Evolutionary conservation across 2,888 invertebrate species (phyloP).

Genomic region (Mystacides longicornis): DNA sequence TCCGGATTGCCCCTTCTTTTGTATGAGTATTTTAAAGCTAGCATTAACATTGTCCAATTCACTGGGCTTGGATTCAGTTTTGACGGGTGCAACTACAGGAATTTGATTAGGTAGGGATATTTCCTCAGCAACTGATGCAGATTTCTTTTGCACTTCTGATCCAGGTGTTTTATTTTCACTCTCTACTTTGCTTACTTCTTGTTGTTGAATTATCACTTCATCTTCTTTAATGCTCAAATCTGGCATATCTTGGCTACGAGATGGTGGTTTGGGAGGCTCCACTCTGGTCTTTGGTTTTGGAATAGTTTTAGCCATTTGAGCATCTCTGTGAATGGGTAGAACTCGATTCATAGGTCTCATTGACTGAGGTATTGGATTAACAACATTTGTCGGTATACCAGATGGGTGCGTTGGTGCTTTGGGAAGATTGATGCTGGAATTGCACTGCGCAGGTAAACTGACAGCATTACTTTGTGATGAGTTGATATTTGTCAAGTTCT

Average conservation of each 20-base stretch:
- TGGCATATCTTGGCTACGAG: conserved; percentile 44
- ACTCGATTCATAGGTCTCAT: conserved; percentile 71
- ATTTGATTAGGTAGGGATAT: conserved; percentile 24
- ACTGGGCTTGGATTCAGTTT: conserved; percentile 39
- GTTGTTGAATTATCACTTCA: conserved; percentile 40
- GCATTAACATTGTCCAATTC: conserved; percentile 28
- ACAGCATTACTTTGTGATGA: conserved; percentile 41
- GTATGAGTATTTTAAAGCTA: conserved; percentile 12
- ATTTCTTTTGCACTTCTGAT: conserved; percentile 38
- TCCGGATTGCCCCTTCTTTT: conserved; percentile 29
- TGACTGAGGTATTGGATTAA: conserved; percentile 57
- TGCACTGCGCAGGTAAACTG: conserved; percentile 44
- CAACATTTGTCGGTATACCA: conserved; percentile 63
- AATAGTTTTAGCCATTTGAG: conserved; percentile 47
- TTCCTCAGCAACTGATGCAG: conserved; percentile 26
- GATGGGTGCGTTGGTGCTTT: conserved; percentile 54
- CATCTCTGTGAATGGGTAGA: conserved; percentile 66
- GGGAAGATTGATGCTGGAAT: conserved; percentile 53
- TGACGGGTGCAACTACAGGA: conserved; percentile 32
- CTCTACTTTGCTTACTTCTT: conserved; percentile 46
- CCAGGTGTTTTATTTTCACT: conserved; percentile 47
- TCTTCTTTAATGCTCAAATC: conserved; percentile 47
- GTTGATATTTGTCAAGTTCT: conserved; percentile 36
- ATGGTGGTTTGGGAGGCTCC: conserved; percentile 32
- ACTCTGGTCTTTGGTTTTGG: conserved; percentile 31